phyloP scores from a whole-genome alignment of 2,113 vertebrate species.

The Podilymbus podiceps region DNA sequence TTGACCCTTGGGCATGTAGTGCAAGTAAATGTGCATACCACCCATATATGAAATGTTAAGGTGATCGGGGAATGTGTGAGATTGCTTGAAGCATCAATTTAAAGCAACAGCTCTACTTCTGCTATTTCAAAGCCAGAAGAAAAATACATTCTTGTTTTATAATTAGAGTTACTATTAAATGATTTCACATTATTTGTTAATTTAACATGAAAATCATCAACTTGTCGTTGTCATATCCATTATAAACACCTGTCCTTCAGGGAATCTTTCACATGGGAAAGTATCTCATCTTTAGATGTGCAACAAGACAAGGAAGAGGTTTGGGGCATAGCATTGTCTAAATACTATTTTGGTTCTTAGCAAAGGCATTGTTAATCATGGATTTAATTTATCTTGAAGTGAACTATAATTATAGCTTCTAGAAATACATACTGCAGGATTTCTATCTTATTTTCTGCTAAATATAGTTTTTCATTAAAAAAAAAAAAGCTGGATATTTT shows the following conservation, averaged over 20 bases:
- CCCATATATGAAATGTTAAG: not conserved
- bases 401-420: not conserved
- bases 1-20: conserved; percentile 1
- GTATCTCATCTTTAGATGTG: not conserved
- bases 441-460: not conserved
- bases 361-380: not conserved
- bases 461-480: not conserved
- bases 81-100: conserved; percentile 18
- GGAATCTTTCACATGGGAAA: not conserved
- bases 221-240: not conserved
- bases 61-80: not conserved
- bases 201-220: not conserved
- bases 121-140: not conserved
- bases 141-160: conserved; percentile 2
- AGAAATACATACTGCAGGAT: not conserved
- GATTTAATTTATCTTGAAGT: not conserved
- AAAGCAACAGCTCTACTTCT: conserved; percentile 2
- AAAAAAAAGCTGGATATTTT: not conserved
- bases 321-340: not conserved
- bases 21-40: not conserved
- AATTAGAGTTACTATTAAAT: not conserved
- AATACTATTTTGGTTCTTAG: not conserved
- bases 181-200: conserved; percentile 5
- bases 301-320: not conserved
- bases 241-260: not conserved